Evolutionary conservation across 2,888 invertebrate genomes (phyloP).

Genomic region (Agrochola circellaris): DNA sequence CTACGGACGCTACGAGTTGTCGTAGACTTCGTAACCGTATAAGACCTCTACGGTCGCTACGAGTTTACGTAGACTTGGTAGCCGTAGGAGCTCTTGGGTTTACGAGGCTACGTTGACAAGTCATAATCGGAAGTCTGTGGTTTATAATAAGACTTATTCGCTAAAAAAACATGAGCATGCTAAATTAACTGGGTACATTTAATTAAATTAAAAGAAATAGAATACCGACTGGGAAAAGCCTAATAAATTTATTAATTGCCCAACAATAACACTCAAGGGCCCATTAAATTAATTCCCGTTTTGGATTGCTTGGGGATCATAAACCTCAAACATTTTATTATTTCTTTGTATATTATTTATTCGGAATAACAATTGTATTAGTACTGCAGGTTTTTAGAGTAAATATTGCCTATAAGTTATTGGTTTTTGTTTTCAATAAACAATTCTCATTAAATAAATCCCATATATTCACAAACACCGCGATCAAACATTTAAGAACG

Average conservation of each 20-base stretch:
- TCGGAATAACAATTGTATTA: background rate
- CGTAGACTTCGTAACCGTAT: constrained; percentile 31
- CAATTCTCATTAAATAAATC: constrained; percentile 32
- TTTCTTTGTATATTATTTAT: constrained; percentile 17
- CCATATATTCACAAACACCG: constrained; percentile 34
- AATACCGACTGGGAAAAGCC: constrained; percentile 24
- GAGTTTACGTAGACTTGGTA: background rate
- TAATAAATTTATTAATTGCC: constrained; percentile 55
- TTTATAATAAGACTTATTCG: background rate
- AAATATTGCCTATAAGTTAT: constrained; percentile 21
- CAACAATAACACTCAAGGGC: constrained; percentile 49
- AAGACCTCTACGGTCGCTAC: background rate
- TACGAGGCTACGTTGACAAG: constrained; percentile 8
- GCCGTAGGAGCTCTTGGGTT: background rate
- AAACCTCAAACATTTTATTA: constrained; percentile 37
- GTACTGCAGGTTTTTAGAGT: constrained; percentile 7
- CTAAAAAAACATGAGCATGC: background rate
- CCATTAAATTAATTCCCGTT: constrained; percentile 45
- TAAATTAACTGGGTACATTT: constrained; percentile 4
- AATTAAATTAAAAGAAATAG: constrained; percentile 27
- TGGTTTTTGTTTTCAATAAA: constrained; percentile 44
- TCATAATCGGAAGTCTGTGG: background rate
- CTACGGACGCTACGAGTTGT: constrained; percentile 24
- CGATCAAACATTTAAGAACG: constrained; percentile 41
- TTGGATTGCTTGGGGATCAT: constrained; percentile 37